A percentile compares a stretch with the other conserved stretches of the same genome.
These are phyloP conservation scores for Molossus molossus DNA, from an alignment of 2,797 vertebrate genomes.

Conservation along the genomic window DNA sequence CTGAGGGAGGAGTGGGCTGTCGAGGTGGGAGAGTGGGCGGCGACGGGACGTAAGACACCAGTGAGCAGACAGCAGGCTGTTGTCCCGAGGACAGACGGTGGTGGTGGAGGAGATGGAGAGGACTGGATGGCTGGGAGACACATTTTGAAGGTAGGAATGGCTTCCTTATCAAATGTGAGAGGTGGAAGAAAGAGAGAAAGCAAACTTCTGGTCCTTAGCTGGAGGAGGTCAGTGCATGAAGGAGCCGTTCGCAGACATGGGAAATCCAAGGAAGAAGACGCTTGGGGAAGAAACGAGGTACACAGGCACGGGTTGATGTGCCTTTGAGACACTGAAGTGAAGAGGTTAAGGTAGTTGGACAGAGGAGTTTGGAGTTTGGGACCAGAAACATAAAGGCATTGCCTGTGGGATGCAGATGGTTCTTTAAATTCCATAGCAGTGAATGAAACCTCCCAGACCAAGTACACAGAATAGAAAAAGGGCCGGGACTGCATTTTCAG, in stretches of 20 bases:
- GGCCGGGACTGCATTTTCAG: not conserved
- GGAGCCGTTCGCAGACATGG: not conserved
- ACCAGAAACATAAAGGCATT: not conserved
- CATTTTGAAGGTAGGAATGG: constrained; percentile 33
- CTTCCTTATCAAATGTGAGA: not conserved
- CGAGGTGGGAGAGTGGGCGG: not conserved
- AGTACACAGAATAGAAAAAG: not conserved
- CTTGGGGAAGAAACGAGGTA: not conserved
- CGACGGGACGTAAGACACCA: not conserved
- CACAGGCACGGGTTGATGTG: not conserved
- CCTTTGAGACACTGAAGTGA: not conserved
- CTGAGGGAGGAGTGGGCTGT: not conserved
- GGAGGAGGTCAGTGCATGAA: not conserved
- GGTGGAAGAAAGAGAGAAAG: not conserved
- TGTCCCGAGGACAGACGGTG: not conserved
- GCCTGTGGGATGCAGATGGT: not conserved
- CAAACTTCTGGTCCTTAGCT: not conserved
- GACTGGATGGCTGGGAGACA: not conserved
- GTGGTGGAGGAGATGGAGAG: not conserved
- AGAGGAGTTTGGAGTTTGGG: not conserved
- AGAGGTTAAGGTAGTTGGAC: not conserved
- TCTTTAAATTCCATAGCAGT: not conserved
- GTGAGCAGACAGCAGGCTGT: not conserved
- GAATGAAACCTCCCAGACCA: not conserved
- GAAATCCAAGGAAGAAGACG: not conserved